Evolutionary conservation across 1,140 invertebrate species (phyloP).

Genomic region (Caenorhabditis brenneri): DNA sequence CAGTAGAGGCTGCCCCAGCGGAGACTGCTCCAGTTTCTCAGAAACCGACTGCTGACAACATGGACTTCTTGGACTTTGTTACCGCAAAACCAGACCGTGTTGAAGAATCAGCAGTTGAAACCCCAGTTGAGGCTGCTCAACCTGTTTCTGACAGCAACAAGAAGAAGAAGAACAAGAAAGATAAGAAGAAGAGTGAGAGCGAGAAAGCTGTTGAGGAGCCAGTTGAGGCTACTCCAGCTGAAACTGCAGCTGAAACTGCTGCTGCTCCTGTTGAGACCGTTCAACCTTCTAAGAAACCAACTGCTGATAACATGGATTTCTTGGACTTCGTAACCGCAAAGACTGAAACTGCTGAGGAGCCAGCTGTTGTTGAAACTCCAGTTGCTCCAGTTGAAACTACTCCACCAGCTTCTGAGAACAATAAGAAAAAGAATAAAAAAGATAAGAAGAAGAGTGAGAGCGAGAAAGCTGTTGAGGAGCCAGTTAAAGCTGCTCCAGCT

Average conservation of each 20-base stretch:
- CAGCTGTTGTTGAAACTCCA: background rate
- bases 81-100: background rate
- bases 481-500: background rate
- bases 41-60: background rate
- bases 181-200: constrained; percentile 30
- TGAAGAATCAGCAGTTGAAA: background rate
- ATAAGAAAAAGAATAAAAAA: constrained; percentile 18
- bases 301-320: constrained; percentile 43
- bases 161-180: constrained; percentile 28
- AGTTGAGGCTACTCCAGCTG: background rate
- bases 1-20: background rate
- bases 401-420: background rate
- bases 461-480: background rate
- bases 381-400: constrained; percentile 1
- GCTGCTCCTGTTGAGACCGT: background rate
- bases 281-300: background rate
- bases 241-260: background rate
- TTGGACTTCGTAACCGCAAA: constrained; percentile 38
- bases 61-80: constrained; percentile 46
- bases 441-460: constrained; percentile 31
- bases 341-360: background rate
- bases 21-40: background rate
- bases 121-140: background rate
- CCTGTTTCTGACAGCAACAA: background rate
- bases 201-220: background rate